These are phyloP conservation scores for Melanerpes aurifrons DNA, from an alignment of 2,113 vertebrate species.

Conservation along the genomic window DNA sequence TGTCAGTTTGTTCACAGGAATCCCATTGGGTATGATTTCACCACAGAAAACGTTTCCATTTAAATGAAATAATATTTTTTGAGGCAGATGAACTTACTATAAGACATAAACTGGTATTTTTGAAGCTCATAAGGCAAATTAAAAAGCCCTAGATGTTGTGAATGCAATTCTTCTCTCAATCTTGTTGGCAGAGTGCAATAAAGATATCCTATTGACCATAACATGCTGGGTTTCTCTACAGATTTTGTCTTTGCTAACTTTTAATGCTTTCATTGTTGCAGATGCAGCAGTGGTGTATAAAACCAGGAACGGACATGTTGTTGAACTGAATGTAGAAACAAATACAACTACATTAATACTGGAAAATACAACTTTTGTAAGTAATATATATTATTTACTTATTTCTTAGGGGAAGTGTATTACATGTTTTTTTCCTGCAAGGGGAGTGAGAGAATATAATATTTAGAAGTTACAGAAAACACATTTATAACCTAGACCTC, in stretches of 20 bases:
- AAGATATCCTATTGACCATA: not conserved
- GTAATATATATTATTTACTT: slow-evolving; percentile 60
- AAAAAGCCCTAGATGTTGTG: not conserved
- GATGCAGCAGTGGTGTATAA: slow-evolving; percentile 94
- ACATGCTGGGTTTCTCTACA: slow-evolving; percentile 10
- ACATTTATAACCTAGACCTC: not conserved
- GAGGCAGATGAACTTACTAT: not conserved
- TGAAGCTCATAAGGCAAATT: not conserved
- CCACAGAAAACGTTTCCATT: not conserved
- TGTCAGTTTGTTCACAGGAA: not conserved
- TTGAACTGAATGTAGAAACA: slow-evolving; percentile 92
- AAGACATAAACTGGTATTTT: not conserved
- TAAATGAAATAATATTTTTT: not conserved
- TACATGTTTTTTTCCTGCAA: not conserved
- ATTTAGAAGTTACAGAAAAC: not conserved
- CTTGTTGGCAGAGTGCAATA: not conserved
- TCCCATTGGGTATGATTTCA: not conserved
- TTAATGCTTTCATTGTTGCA: slow-evolving; percentile 76
- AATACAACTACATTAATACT: slow-evolving; percentile 89
- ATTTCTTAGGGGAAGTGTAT: not conserved
- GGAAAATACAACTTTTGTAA: slow-evolving; percentile 94
- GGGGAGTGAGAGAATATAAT: not conserved
- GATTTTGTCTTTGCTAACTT: slow-evolving; percentile 51
- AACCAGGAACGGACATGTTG: slow-evolving; percentile 91
- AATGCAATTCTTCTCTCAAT: not conserved